phyloP scores from a whole-genome alignment of 23 tunicate species.

The Corella eumyota region DNA sequence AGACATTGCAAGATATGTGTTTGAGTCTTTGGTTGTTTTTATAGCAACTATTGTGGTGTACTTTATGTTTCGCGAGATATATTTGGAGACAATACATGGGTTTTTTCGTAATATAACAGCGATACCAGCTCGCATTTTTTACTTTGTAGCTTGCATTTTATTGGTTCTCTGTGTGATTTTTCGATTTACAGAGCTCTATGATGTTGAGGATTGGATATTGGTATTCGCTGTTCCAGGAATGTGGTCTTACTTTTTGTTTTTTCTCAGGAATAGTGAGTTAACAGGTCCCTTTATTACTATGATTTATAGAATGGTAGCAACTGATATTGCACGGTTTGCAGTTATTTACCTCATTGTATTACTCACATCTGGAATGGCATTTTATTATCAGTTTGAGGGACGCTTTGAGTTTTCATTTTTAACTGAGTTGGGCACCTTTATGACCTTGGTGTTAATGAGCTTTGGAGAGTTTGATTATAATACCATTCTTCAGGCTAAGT shows the following conservation, averaged over 20 bases:
- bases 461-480: constrained; percentile 66
- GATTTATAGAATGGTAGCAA: constrained; percentile 50
- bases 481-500: constrained; percentile 27
- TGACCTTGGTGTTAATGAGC: constrained; percentile 81
- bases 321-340: constrained; percentile 56
- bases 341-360: constrained; percentile 59
- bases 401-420: constrained; percentile 33
- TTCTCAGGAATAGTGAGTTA: constrained; percentile 31
- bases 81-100: constrained; percentile 34
- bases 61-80: constrained; percentile 33
- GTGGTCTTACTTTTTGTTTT: constrained; percentile 82
- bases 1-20: constrained; percentile 61
- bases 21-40: constrained; percentile 33
- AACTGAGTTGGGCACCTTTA: constrained; percentile 42
- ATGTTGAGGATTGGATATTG: constrained; percentile 74
- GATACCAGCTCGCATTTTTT: constrained; percentile 56
- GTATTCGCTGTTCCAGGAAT: constrained; percentile 66
- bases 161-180: constrained; percentile 44
- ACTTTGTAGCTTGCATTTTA: constrained; percentile 27
- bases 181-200: constrained; percentile 37
- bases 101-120: constrained; percentile 37
- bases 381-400: constrained; percentile 66
- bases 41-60: constrained; percentile 25
- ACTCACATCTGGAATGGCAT: constrained; percentile 47
- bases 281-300: constrained; percentile 86